Base-by-base conservation (phyloP, 2,888 invertebrate genomes). In the Eutolmus rufibarbis region DNA sequence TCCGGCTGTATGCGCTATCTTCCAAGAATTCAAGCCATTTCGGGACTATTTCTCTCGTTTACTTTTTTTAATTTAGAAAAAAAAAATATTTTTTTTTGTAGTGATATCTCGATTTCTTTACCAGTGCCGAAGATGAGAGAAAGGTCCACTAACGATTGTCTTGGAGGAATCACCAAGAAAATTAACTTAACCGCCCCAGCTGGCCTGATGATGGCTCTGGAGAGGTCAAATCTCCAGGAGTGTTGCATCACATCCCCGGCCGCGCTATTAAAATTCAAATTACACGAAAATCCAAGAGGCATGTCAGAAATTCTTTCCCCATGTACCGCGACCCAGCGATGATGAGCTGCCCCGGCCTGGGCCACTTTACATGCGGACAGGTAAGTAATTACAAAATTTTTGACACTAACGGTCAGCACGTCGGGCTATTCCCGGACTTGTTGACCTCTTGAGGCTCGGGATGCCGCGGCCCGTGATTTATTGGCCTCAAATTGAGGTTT, bases 381-480 rank as follows among this genome's bases (percentile, higher is more conserved):
- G 85, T 85, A 85, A 85, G 85, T 85, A 85, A 85, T 85, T 85
- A 85, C 85, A 85, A 85, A 85, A 85, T 85, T 85, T 85, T 85
- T 85, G 74, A 85, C 85, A 85, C 85, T 85, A 85, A 85, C 85
- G 85, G 85, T 85, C 85, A 85, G 66, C 82, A 66, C 74, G 78
- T n/a, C n/a, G 66, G 51, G 37, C 37, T 37, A 82, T 82, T 82
- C 82, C 31, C 66, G 51, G 82, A 82, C 82, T 57, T 82, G 28
- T 51, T 82, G 66, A 82, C 66, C 79, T 79, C 79, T 76, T 14
- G 8, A 16, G 37, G 57, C n/a, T 23, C 19, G 82, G 28, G 82
- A 82, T 82, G 82, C 82, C 82, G 82, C 66, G 66, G 12, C 9
- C 23, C 19, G 57, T 82, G 82, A 82, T 82, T 82, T 82, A 82